Percentiles rank a stretch among this genome's conserved stretches.
phyloP scores from a whole-genome alignment of 2,797 vertebrate genomes.

The Limosa lapponica region DNA sequence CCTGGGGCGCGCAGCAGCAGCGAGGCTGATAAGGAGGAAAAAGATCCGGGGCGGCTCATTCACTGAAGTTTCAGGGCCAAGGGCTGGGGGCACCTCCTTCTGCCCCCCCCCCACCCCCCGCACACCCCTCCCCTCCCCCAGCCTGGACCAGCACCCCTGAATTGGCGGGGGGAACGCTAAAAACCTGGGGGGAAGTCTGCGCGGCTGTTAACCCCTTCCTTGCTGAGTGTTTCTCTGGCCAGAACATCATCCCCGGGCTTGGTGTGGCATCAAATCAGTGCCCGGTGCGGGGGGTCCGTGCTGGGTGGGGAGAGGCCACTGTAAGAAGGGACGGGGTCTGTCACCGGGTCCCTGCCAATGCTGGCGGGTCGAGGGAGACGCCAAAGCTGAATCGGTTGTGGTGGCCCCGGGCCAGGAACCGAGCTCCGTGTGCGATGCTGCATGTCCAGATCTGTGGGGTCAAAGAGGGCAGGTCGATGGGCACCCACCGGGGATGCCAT shows the following conservation, averaged over 20 bases:
- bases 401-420: conserved; percentile 48
- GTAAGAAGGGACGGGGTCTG: background rate
- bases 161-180: too few relatives aligned
- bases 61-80: too few relatives aligned
- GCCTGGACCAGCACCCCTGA: too few relatives aligned
- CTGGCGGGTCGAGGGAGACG: background rate
- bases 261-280: background rate
- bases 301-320: background rate
- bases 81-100: too few relatives aligned
- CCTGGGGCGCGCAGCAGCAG: too few relatives aligned
- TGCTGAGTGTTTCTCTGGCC: background rate
- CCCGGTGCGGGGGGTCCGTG: accelerated
- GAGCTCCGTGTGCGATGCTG: conserved; percentile 69
- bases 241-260: background rate
- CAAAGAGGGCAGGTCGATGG: background rate
- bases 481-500: accelerated
- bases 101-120: too few relatives aligned
- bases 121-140: too few relatives aligned
- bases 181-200: too few relatives aligned
- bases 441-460: conserved; percentile 77
- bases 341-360: background rate
- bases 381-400: conserved; percentile 75
- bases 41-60: too few relatives aligned
- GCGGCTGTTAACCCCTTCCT: background rate
- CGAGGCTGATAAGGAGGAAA: too few relatives aligned